A percentile compares a stretch with the other conserved stretches of the same genome.
These are phyloP conservation scores for Tyrophagus putrescentiae DNA, from an alignment of 1,140 invertebrate species.

Conservation along the genomic window DNA sequence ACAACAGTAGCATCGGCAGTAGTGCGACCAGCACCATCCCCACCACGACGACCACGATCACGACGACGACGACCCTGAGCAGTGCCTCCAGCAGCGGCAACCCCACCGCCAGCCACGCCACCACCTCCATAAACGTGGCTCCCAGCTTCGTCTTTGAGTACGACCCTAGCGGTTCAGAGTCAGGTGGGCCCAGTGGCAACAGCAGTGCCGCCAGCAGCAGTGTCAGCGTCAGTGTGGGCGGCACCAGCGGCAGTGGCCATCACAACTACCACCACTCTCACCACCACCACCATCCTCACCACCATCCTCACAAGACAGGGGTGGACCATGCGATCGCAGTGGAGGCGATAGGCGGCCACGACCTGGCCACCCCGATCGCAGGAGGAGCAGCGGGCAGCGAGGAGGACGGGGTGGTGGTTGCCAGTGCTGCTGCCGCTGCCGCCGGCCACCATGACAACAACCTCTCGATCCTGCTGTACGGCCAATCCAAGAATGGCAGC, in stretches of 20 bases:
- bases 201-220: slow-evolving; percentile 17
- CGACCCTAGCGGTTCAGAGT: slow-evolving; percentile 12
- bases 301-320: not conserved
- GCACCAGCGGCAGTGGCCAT: slow-evolving; percentile 16
- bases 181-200: not conserved
- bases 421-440: no score
- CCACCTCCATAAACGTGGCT: slow-evolving; percentile 7
- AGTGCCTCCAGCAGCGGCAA: not conserved
- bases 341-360: no score
- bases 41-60: not conserved
- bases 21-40: no score
- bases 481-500: not conserved
- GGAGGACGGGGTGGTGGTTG: no score
- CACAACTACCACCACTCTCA: slow-evolving; percentile 5
- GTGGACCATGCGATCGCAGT: no score
- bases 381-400: no score
- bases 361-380: no score
- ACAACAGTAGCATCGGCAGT: no score
- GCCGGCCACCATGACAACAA: no score
- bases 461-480: no score
- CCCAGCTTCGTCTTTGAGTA: slow-evolving; percentile 25
- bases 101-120: not conserved
- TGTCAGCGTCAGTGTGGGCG: slow-evolving; percentile 6
- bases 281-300: not conserved
- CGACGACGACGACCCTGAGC: not conserved